A percentile compares a stretch with the other conserved stretches of the same genome.
Evolutionary conservation across 2,797 vertebrate genomes (phyloP).

Genomic region (Todus mexicanus): DNA sequence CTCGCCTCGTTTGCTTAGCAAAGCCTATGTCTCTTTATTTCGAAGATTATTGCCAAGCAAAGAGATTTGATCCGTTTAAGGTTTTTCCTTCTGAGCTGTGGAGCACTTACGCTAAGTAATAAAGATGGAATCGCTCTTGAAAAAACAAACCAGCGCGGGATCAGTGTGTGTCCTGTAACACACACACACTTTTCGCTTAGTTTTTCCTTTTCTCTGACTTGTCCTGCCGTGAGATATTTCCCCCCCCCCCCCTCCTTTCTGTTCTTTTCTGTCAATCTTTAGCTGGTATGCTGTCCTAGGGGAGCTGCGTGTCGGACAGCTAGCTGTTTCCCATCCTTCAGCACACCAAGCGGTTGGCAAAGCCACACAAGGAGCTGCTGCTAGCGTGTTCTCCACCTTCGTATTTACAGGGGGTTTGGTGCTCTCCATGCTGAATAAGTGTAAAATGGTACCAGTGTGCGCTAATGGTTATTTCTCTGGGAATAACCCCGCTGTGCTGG

Average conservation of each 20-base stretch:
- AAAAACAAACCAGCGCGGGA: neutral
- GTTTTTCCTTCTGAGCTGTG: neutral
- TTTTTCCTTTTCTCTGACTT: neutral
- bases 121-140: neutral
- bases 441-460: neutral
- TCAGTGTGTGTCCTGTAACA: neutral
- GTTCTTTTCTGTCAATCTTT: neutral
- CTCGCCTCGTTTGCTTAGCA: neutral
- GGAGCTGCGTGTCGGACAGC: neutral
- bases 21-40: neutral
- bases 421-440: neutral
- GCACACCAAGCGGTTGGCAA: neutral
- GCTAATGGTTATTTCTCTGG: neutral
- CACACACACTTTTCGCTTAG: neutral
- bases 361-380: neutral
- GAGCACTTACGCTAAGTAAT: neutral
- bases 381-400: neutral
- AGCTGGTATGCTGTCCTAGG: neutral
- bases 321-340: slow-evolving; percentile 7
- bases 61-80: neutral
- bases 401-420: neutral
- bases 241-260: neutral
- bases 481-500: neutral
- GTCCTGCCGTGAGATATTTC: neutral
- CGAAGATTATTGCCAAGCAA: neutral